phyloP scores from a whole-genome alignment of 2,797 vertebrate species.

The Myotis planiceps region DNA sequence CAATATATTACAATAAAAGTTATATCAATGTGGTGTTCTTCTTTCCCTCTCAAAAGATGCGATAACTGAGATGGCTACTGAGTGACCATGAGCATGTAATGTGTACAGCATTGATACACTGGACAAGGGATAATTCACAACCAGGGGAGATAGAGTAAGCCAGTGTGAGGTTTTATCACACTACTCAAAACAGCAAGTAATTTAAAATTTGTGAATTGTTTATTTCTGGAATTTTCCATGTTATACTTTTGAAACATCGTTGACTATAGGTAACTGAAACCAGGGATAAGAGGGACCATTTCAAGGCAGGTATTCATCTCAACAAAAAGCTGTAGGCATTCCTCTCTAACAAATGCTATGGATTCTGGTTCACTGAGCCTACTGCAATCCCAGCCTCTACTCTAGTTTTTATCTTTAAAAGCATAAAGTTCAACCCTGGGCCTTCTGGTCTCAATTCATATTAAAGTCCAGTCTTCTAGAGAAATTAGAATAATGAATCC shows the following conservation, averaged over 20 bases:
- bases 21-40: not conserved
- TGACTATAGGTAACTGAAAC: not conserved
- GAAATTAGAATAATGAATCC: not conserved
- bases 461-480: not conserved
- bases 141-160: not conserved
- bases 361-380: not conserved
- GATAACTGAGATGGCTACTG: not conserved
- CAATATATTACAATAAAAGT: not conserved
- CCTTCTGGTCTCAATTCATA: not conserved
- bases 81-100: not conserved
- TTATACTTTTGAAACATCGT: not conserved
- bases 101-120: not conserved
- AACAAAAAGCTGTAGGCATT: not conserved
- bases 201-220: not conserved
- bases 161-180: not conserved
- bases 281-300: not conserved
- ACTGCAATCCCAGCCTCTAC: not conserved
- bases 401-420: not conserved
- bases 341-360: not conserved
- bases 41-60: not conserved
- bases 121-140: not conserved
- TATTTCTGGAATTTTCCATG: not conserved
- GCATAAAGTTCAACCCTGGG: not conserved
- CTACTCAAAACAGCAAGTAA: not conserved
- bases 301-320: not conserved